A percentile compares a stretch with the other conserved stretches of the same genome.
These are phyloP conservation scores for Tragopan temminckii DNA, from an alignment of 2,797 vertebrate species.

Conservation along the genomic window DNA sequence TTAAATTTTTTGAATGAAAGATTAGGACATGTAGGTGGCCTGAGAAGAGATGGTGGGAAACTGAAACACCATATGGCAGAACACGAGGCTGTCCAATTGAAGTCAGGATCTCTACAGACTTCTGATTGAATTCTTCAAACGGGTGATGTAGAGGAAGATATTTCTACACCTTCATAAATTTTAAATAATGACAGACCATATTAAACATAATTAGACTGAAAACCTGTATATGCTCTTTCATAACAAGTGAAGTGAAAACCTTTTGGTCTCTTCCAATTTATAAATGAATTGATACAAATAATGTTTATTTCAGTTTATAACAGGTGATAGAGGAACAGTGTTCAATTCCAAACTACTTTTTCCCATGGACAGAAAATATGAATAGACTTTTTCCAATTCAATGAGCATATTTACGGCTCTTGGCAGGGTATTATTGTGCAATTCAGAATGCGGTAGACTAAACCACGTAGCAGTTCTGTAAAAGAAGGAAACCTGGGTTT, in stretches of 20 bases:
- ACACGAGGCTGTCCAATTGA: background rate
- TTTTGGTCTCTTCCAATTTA: background rate
- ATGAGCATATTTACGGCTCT: background rate
- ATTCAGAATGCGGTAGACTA: background rate
- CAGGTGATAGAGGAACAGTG: background rate
- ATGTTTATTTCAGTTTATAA: background rate
- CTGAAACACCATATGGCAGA: background rate
- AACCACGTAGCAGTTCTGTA: background rate
- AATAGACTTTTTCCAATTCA: background rate
- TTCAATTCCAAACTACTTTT: constrained; percentile 1
- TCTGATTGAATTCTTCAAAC: background rate
- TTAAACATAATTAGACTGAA: background rate
- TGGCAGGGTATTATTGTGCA: background rate
- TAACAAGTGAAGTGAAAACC: background rate
- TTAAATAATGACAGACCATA: background rate
- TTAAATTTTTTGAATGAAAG: background rate
- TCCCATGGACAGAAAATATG: background rate
- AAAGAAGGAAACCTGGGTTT: background rate
- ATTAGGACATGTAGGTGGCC: background rate
- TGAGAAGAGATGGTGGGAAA: background rate
- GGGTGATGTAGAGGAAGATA: background rate
- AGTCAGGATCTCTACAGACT: background rate
- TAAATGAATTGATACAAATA: background rate
- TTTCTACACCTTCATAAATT: background rate
- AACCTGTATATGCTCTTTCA: background rate